phyloP scores from a whole-genome alignment of 2,797 vertebrate genomes.

The Coilia nasus region DNA sequence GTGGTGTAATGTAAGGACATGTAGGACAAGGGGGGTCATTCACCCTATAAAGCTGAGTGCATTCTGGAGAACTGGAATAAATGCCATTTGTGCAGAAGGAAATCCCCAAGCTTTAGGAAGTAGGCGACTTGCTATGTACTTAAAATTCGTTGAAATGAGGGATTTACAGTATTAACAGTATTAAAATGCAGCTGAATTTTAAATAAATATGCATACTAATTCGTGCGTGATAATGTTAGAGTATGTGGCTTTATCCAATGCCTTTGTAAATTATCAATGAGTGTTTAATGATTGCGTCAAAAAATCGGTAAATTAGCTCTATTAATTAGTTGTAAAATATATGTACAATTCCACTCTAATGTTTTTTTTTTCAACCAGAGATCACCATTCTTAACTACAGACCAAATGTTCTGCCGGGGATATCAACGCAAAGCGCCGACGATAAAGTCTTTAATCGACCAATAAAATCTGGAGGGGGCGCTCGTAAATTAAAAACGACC shows the following conservation, averaged over 20 bases:
- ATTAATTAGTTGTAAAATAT: too few relatives aligned
- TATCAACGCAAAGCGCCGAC: neutral
- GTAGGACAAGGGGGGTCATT: conserved; percentile 48
- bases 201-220: too few relatives aligned
- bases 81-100: neutral
- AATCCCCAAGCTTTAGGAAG: neutral
- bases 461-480: conserved; percentile 17
- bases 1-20: conserved; percentile 59
- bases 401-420: neutral
- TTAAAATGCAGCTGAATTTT: too few relatives aligned
- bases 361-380: neutral
- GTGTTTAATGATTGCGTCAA: neutral
- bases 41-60: neutral
- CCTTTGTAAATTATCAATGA: neutral
- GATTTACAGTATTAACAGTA: too few relatives aligned
- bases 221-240: too few relatives aligned
- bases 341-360: too few relatives aligned
- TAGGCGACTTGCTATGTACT: neutral
- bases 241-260: too few relatives aligned
- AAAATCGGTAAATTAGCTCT: neutral
- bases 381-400: neutral
- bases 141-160: too few relatives aligned
- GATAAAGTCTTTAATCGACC: conserved; percentile 9
- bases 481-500: conserved; percentile 23
- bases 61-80: neutral